Conservation (phyloP, 2,888 invertebrate genomes). For the Girardia tigrina region DNA sequence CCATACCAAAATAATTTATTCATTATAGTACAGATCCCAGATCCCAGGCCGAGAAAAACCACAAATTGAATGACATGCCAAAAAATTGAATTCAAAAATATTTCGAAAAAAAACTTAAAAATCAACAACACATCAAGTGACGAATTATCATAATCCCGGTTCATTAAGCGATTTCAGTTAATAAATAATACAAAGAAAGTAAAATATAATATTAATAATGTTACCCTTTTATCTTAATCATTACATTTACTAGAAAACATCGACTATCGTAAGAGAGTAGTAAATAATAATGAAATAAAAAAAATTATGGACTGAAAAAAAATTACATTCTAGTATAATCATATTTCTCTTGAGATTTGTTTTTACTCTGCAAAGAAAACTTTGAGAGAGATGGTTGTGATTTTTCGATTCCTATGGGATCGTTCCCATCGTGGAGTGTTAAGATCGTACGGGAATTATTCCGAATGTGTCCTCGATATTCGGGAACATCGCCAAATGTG, state of each 20-base stretch:
- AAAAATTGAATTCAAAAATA: too few relatives aligned
- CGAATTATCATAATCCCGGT: too few relatives aligned
- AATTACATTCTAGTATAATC: background rate
- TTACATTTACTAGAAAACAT: too few relatives aligned
- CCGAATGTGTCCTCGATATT: background rate
- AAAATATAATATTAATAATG: too few relatives aligned
- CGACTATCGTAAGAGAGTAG: too few relatives aligned
- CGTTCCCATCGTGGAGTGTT: background rate
- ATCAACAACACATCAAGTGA: too few relatives aligned
- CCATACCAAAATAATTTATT: constrained; percentile 14
- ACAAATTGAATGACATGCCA: too few relatives aligned
- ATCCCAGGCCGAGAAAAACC: background rate
- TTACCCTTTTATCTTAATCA: too few relatives aligned
- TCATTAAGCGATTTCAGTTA: too few relatives aligned
- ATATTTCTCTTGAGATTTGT: background rate
- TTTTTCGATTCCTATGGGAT: background rate
- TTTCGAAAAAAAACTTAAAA: too few relatives aligned
- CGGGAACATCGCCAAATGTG: background rate
- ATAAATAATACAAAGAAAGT: too few relatives aligned
- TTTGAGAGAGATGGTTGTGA: background rate
- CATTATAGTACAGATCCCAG: background rate
- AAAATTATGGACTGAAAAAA: background rate
- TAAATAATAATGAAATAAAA: too few relatives aligned
- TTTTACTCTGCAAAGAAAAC: background rate
- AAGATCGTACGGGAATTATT: constrained; percentile 9